A percentile compares a stretch with the other conserved stretches of the same genome.
These are phyloP conservation scores for Aleiodes sp. DNA, from an alignment of 1,140 invertebrate species.

Conservation along the genomic window DNA sequence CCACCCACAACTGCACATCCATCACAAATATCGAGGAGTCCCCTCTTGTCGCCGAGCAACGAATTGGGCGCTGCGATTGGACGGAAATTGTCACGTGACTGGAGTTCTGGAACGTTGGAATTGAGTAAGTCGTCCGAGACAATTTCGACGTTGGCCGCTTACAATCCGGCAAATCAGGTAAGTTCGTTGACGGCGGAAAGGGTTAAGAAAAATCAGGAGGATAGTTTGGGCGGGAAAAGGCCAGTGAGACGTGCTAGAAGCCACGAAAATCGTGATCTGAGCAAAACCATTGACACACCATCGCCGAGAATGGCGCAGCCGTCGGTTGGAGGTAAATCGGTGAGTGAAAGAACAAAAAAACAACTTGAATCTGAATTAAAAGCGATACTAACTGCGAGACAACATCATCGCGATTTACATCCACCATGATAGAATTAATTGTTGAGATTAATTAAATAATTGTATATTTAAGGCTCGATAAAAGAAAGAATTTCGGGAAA, in stretches of 20 bases:
- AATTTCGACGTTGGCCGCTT: constrained; percentile 49
- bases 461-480: constrained; percentile 20
- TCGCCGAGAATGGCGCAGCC: constrained; percentile 57
- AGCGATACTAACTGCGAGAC: constrained; percentile 62
- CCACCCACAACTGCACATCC: constrained; percentile 35
- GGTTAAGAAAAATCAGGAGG: constrained; percentile 46
- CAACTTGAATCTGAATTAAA: constrained; percentile 64
- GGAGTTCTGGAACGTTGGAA: constrained; percentile 60
- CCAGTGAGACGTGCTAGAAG: constrained; percentile 61
- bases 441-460: background rate
- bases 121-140: constrained; percentile 58
- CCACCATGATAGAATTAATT: constrained; percentile 59
- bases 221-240: constrained; percentile 48
- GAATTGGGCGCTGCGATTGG: constrained; percentile 60
- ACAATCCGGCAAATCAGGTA: constrained; percentile 46
- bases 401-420: constrained; percentile 63
- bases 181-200: constrained; percentile 42
- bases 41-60: constrained; percentile 58
- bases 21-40: constrained; percentile 50
- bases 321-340: constrained; percentile 56
- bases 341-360: constrained; percentile 62
- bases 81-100: constrained; percentile 59
- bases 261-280: constrained; percentile 58
- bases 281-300: constrained; percentile 50
- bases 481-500: no score